Base-by-base conservation (phyloP, 2,797 vertebrate genomes). In the Neostethus bicornis region DNA sequence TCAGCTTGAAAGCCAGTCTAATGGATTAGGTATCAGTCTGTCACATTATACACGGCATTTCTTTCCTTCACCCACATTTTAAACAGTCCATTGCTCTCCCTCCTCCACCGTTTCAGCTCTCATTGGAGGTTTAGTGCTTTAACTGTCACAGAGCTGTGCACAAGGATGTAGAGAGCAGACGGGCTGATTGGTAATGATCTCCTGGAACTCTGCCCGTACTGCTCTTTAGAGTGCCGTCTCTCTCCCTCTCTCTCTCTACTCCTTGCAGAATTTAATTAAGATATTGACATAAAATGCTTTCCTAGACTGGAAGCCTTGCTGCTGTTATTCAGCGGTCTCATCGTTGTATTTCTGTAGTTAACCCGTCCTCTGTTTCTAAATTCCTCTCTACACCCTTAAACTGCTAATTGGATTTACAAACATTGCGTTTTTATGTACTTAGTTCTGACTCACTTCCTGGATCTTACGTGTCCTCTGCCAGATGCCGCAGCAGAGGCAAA, bases 211-310 rank as follows among this genome's bases (percentile, higher is more conserved):
- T 77, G 81, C 89, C 90, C 50, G 12, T 29, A 71, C 66, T 70
- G 80, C 80, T 89, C 79, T 89, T 85, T 77, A 80, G 85, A 87
- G 86, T 83, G 76, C 73, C 81, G 68, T 21, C 72, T 63, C 61
- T 80, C 61, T 79, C 50, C 63, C 28, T 6, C 31, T 66, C 61
- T 73, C 61, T 73, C 57, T 71, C 57, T 60, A 61, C 61, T 47
- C 73, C 29, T 63, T 75, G 61, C 73, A 73, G 71, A 78, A 89
- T 90, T 90, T 87, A 88, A 91, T 91, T 90, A 90, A 84, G 86
- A 88, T 87, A 85, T 87, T 88, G 85, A 87, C 79, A 75, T 78
- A 61, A 84, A 20, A 85, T 79, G 79, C 77, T 85, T 87, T 90
- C 77, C 77, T 77, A 75, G 74, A 83, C 61, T 20, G 71, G 60